A percentile compares a stretch with the other conserved stretches of the same genome.
Evolutionary conservation across 2,797 vertebrate genomes (phyloP).

Genomic region (Channallabes apus): DNA sequence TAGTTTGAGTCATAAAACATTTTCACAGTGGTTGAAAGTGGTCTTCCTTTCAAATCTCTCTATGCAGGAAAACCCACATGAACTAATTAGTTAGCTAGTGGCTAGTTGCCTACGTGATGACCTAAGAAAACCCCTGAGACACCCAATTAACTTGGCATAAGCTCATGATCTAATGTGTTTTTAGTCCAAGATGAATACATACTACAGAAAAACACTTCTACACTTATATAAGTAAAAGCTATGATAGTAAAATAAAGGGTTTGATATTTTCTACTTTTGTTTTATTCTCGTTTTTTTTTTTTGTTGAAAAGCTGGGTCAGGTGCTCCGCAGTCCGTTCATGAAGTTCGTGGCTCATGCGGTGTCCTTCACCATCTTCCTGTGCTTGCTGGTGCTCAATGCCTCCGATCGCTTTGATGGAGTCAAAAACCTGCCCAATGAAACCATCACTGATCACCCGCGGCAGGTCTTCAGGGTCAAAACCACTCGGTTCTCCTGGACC

Average conservation of each 20-base stretch:
- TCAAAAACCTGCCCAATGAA: slow-evolving; percentile 80
- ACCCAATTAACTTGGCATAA: neutral
- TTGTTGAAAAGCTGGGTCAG: slow-evolving; percentile 74
- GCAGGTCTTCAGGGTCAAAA: slow-evolving; percentile 86
- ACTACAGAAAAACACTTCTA: neutral
- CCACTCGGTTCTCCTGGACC: slow-evolving; percentile 84
- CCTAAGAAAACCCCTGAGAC: neutral
- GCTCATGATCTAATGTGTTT: neutral
- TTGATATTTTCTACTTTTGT: neutral
- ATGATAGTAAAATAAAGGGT: too few species aligned
- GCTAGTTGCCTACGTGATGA: neutral
- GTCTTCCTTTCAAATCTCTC: neutral
- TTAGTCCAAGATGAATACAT: neutral
- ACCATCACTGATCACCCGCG: slow-evolving; percentile 83
- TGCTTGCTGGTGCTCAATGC: slow-evolving; percentile 84
- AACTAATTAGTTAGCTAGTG: neutral
- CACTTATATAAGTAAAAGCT: neutral
- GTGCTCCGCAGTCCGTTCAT: slow-evolving; percentile 85
- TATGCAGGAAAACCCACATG: neutral
- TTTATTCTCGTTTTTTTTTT: slow-evolving; percentile 19
- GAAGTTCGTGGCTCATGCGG: slow-evolving; percentile 87
- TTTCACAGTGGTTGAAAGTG: neutral
- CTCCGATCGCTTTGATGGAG: slow-evolving; percentile 84
- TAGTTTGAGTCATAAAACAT: neutral
- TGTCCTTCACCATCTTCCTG: slow-evolving; percentile 86